Evolutionary conservation across 2,113 vertebrate species (phyloP).

Genomic region (Piprites chloris): DNA sequence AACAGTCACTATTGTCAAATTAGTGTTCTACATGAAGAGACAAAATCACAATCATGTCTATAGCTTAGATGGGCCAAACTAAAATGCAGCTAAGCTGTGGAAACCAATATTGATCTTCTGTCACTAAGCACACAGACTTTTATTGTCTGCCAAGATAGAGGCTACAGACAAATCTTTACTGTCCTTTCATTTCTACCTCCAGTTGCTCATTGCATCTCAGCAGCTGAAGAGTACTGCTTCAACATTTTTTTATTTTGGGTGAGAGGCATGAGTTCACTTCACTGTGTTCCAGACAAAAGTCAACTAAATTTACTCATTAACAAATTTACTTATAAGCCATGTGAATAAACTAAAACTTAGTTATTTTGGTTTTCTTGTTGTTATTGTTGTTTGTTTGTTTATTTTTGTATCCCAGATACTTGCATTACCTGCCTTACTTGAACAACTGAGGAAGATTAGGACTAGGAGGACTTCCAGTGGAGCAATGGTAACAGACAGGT

Average conservation of each 20-base stretch:
- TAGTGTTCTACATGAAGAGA: not conserved
- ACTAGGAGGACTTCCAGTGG: not conserved
- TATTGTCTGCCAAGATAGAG: not conserved
- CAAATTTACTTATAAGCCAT: too few relatives aligned
- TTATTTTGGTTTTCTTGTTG: not conserved
- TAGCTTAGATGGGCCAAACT: not conserved
- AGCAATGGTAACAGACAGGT: not conserved
- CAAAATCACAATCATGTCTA: not conserved
- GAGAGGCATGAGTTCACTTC: not conserved
- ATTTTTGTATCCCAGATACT: not conserved
- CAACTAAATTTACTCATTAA: not conserved
- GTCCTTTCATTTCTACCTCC: not conserved
- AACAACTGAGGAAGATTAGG: not conserved
- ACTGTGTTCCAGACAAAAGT: not conserved
- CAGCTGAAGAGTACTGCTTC: not conserved
- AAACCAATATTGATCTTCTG: constrained; percentile 12
- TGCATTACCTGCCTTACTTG: not conserved
- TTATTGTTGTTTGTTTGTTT: too few relatives aligned
- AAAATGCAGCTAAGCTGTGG: not conserved
- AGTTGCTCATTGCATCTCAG: not conserved
- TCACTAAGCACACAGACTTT: not conserved
- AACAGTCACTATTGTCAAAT: not conserved
- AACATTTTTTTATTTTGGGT: fast-evolving
- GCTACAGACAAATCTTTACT: not conserved
- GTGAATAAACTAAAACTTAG: not conserved